phyloP scores from a whole-genome alignment of 2,113 vertebrate genomes.

The Puma concolor region DNA sequence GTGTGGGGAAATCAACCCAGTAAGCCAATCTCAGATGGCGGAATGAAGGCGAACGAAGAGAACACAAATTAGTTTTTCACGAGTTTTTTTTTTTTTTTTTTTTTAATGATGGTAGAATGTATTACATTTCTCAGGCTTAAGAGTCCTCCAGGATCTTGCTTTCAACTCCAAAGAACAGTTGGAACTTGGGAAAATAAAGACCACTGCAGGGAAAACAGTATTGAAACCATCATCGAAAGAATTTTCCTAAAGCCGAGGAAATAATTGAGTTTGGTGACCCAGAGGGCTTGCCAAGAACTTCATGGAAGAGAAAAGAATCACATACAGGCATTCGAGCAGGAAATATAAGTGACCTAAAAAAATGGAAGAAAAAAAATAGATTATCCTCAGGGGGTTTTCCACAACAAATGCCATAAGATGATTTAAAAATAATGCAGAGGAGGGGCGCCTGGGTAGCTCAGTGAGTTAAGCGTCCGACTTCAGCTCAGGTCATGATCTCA shows the following conservation, averaged over 20 bases:
- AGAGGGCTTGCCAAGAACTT: background rate
- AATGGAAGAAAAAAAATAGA: background rate
- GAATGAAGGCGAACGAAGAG: background rate
- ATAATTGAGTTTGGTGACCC: background rate
- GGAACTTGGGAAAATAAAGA: background rate
- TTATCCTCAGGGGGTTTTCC: background rate
- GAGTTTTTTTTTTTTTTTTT: background rate
- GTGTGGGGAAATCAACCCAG: background rate
- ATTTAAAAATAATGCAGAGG: background rate
- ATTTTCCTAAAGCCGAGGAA: background rate
- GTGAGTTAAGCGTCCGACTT: no score
- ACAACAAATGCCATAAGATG: background rate
- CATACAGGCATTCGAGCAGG: background rate
- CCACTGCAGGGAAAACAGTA: no score
- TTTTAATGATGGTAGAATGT: background rate
- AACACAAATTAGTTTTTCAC: background rate
- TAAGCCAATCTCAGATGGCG: background rate
- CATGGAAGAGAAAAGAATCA: background rate
- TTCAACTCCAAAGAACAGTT: background rate
- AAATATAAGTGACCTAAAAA: background rate
- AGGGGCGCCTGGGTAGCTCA: no score
- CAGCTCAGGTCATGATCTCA: no score
- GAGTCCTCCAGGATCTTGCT: rapidly evolving
- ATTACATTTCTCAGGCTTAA: background rate
- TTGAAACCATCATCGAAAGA: background rate